phyloP scores from a whole-genome alignment of 1,140 invertebrate species.

The Tribolium madens region DNA sequence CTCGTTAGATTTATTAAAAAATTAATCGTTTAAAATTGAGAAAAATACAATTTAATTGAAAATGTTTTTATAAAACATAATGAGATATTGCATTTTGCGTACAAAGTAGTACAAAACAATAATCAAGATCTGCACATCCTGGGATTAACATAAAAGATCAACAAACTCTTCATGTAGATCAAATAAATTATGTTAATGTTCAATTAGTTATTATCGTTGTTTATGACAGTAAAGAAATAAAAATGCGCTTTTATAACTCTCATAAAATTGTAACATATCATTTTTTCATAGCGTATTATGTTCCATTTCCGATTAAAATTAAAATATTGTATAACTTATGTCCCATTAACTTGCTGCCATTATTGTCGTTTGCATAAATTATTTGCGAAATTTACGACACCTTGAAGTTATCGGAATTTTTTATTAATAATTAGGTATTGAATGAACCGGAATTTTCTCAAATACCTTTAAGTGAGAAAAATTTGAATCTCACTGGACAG shows the following conservation, averaged over 20 bases:
- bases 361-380: background rate
- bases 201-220: constrained; percentile 24
- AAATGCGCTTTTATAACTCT: constrained; percentile 10
- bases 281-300: background rate
- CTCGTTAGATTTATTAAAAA: background rate
- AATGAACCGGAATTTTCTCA: no score
- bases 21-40: no score
- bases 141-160: background rate
- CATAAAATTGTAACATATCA: constrained; percentile 14
- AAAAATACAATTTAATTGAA: no score
- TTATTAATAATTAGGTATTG: no score
- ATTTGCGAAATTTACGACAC: background rate
- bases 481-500: no score
- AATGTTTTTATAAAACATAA: no score
- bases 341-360: background rate
- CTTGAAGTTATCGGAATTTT: background rate
- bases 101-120: background rate
- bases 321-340: constrained; percentile 2
- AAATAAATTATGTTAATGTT: constrained; percentile 23
- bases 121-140: background rate
- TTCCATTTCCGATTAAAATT: constrained; percentile 11
- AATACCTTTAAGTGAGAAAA: no score
- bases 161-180: background rate
- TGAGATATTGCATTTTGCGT: no score
- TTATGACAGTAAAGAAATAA: constrained; percentile 5